Percentiles rank a stretch among this genome's conserved stretches.
phyloP scores from a whole-genome alignment of 2,888 invertebrate species.

The Melinaea menophilus region DNA sequence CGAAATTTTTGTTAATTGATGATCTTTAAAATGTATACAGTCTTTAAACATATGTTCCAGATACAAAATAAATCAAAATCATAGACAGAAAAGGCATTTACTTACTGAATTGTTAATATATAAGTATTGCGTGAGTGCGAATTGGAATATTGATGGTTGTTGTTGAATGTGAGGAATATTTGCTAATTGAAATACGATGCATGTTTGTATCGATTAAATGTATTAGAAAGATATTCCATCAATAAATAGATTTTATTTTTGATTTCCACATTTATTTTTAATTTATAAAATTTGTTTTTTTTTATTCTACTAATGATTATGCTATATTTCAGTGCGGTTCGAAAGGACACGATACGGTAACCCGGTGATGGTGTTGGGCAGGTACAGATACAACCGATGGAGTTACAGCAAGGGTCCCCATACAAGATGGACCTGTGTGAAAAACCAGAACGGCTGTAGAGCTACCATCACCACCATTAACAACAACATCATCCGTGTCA shows the following conservation, averaged over 20 bases:
- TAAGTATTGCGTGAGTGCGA: too few relatives aligned
- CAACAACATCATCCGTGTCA: conserved; percentile 45
- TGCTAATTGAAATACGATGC: too few relatives aligned
- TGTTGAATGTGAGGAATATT: too few relatives aligned
- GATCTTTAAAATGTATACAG: too few relatives aligned
- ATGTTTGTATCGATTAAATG: too few relatives aligned
- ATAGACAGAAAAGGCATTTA: too few relatives aligned
- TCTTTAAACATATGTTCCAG: too few relatives aligned
- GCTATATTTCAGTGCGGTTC: conserved; percentile 34
- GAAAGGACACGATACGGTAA: conserved; percentile 54
- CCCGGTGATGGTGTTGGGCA: conserved; percentile 54
- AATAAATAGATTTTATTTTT: too few relatives aligned
- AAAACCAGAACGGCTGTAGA: conserved; percentile 53
- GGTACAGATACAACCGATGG: conserved; percentile 53
- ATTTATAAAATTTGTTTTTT: neutral
- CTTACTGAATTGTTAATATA: too few relatives aligned
- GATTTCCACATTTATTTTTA: neutral
- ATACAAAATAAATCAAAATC: too few relatives aligned
- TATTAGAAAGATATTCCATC: too few relatives aligned
- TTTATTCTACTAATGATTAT: neutral
- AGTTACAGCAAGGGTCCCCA: conserved; percentile 48
- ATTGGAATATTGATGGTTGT: too few relatives aligned
- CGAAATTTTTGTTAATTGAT: neutral
- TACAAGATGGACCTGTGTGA: conserved; percentile 54
- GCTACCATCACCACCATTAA: conserved; percentile 51